Conservation (phyloP, 2,113 vertebrate genomes). For the Engraulis encrasicolus region DNA sequence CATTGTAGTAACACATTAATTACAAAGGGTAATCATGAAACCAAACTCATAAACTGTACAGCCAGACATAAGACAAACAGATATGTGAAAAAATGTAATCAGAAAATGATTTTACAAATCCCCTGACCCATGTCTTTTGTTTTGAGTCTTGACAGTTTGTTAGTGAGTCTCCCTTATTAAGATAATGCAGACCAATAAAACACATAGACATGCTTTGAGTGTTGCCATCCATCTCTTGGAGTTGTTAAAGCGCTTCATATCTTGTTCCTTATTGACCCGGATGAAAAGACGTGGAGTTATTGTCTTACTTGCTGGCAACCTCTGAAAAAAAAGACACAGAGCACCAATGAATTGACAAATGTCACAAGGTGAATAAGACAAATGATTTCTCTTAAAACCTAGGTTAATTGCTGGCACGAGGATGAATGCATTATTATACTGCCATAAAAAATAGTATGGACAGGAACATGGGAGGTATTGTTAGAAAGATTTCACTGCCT, state of each 20-base stretch:
- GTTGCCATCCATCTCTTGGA: not conserved
- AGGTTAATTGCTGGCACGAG: not conserved
- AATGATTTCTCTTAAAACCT: not conserved
- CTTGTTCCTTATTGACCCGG: not conserved
- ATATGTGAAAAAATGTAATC: not conserved
- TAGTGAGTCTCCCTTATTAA: not conserved
- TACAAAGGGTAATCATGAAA: constrained; percentile 43
- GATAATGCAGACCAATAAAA: not conserved
- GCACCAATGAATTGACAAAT: not conserved
- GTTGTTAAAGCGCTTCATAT: not conserved
- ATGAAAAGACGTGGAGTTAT: not conserved
- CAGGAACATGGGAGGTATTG: not conserved
- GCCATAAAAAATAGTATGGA: too few relatives aligned
- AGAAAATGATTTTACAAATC: not conserved
- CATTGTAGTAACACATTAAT: constrained; percentile 27
- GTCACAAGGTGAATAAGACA: not conserved
- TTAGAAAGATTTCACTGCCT: not conserved
- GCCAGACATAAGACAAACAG: not conserved
- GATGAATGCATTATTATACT: not conserved
- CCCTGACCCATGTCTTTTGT: not conserved
- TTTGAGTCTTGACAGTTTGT: not conserved
- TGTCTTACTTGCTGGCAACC: constrained; percentile 8
- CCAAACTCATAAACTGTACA: constrained; percentile 59
- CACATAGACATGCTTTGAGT: not conserved
- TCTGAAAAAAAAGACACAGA: not conserved